These are phyloP conservation scores for Melanogrammus aeglefinus DNA, from an alignment of 2,797 vertebrate species.

Conservation along the genomic window DNA sequence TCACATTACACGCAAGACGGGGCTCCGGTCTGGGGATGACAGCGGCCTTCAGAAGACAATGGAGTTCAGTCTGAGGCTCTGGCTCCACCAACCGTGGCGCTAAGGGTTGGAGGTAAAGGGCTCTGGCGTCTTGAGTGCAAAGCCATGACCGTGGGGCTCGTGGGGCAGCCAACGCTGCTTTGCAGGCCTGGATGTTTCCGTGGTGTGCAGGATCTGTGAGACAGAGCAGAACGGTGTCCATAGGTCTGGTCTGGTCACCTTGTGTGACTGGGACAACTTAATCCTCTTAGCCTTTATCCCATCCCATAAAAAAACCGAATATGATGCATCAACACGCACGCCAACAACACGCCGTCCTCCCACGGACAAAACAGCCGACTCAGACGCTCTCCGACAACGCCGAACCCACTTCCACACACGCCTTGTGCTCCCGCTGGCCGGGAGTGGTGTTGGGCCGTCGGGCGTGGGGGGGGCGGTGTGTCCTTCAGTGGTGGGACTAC, in stretches of 20 bases:
- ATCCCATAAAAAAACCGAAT: background rate
- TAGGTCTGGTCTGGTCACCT: background rate
- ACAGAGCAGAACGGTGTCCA: slow-evolving; percentile 6
- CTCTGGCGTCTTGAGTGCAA: background rate
- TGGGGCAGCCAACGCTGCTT: background rate
- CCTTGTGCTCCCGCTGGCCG: slow-evolving; percentile 20
- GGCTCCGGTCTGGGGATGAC: slow-evolving; percentile 20
- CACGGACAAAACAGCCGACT: background rate
- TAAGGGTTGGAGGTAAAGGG: background rate
- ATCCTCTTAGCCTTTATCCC: slow-evolving; percentile 57
- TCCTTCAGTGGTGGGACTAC: slow-evolving; percentile 53
- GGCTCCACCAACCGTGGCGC: slow-evolving; percentile 32
- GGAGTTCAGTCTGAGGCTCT: slow-evolving; percentile 33
- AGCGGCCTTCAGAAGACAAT: slow-evolving; percentile 46
- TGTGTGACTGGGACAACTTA: slow-evolving; percentile 52
- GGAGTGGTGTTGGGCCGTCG: slow-evolving; percentile 20
- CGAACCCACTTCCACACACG: slow-evolving; percentile 4
- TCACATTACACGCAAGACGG: background rate
- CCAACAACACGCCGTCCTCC: background rate
- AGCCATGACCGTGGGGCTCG: background rate
- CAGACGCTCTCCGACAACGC: background rate
- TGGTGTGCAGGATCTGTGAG: too few relatives aligned
- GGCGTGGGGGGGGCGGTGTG: slow-evolving; percentile 25
- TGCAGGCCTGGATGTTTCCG: too few relatives aligned
- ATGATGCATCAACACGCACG: background rate